These are phyloP conservation scores for Drosophila rellima DNA, from an alignment of 2,888 invertebrate genomes.

Conservation along the genomic window DNA sequence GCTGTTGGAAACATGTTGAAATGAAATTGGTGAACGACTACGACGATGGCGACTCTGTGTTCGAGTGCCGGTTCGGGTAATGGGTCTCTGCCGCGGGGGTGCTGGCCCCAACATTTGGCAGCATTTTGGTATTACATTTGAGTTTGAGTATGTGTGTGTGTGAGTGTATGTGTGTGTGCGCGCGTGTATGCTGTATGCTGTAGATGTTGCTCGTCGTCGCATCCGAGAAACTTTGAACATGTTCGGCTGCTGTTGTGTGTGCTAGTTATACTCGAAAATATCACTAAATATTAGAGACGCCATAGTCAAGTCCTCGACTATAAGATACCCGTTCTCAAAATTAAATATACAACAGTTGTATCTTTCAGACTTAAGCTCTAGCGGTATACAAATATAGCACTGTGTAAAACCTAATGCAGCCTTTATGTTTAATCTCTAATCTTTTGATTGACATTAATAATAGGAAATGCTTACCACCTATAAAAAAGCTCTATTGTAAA, in stretches of 20 bases:
- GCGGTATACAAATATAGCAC: neutral
- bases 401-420: neutral
- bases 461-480: neutral
- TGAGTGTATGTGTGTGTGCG: slow-evolving; percentile 30
- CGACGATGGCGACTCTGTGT: slow-evolving; percentile 40
- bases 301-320: neutral
- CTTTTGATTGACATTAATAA: neutral
- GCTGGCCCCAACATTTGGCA: slow-evolving; percentile 70
- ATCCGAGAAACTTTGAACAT: slow-evolving; percentile 78
- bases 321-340: neutral
- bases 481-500: neutral
- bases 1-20: slow-evolving; percentile 79
- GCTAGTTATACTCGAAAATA: slow-evolving; percentile 78
- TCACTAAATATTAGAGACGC: slow-evolving; percentile 47
- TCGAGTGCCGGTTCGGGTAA: slow-evolving; percentile 64
- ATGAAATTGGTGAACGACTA: slow-evolving; percentile 75
- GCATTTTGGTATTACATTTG: slow-evolving; percentile 74
- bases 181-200: too few species aligned
- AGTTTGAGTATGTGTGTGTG: slow-evolving; percentile 26
- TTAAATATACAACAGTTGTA: neutral
- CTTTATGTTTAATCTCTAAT: neutral
- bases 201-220: slow-evolving; percentile 55
- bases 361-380: neutral
- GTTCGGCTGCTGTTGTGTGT: slow-evolving; percentile 63
- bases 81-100: slow-evolving; percentile 72